Base-by-base conservation (phyloP, 1,140 invertebrate species). In the Drosophila athabasca region DNA sequence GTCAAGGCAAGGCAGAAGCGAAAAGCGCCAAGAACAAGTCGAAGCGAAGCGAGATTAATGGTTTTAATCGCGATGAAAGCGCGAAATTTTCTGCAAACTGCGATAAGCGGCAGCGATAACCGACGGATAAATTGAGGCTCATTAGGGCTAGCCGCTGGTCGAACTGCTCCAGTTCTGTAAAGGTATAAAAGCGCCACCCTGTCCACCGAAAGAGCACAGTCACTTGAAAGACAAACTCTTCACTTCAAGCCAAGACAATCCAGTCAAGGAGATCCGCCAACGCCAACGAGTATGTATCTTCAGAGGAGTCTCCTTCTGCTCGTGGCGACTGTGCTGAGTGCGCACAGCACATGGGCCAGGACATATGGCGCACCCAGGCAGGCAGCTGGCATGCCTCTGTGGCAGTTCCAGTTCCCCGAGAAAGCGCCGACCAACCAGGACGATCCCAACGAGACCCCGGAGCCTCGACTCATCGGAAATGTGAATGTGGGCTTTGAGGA, bases 11-110 rank as follows among this genome's bases (percentile, higher is more conserved):
- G 6, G 26, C 7, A 8, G 7, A 31, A 31, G 29, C 7, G 29
- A 8, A 13, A n/a, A 17, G 17, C 53, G 43, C 48, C 65, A 24
- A 53, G 59, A 75, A 57, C 72, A 81, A 80, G 46, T 59, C 55
- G 57, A 11, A 29, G 35, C 13, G 46, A 57, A 70, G 26, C 62
- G 49, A 72, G 62, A 81, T 81, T 82, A 81, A 81, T 81, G 79
- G 58, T 31, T 58, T 60, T 76, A 65, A 83, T 83, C 79, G 75
- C 79, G 79, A 79, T 79, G 76, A 79, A 79, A 79, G 58, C 75
- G 46, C 35, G 24, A 52, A 49, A 52, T 52, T 54, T 51, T 52
- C 39, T 39, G 19, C 43, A 31, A 71, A 71, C 55, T 3, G 72
- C 71, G 79, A 82, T 83, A 83, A 82, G 69, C 55, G 29, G 6